A percentile compares a stretch with the other conserved stretches of the same genome.
Conservation (phyloP, 2,888 invertebrate species). For the Troglohyphantes excavatus region DNA sequence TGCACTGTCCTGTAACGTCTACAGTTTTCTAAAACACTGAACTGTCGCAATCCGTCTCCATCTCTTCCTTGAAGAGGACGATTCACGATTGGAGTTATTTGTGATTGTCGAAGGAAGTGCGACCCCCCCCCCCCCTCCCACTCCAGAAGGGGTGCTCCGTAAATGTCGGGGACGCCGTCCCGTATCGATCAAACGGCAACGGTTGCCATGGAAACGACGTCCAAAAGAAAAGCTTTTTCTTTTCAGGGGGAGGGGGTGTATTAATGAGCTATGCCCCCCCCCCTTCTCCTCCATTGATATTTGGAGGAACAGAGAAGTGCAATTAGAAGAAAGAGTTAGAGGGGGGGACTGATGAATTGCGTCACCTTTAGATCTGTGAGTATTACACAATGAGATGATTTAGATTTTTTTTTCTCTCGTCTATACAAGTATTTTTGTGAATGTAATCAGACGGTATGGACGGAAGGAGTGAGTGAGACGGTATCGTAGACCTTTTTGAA, state of each 20-base stretch:
- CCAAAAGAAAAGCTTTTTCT: conserved; percentile 73
- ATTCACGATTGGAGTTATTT: conserved; percentile 66
- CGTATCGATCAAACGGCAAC: conserved; percentile 73
- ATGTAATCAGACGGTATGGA: no score
- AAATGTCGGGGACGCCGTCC: conserved; percentile 74
- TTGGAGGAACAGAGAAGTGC: conserved; percentile 64
- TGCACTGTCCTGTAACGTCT: no score
- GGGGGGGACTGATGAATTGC: conserved; percentile 67
- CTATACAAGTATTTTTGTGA: no score
- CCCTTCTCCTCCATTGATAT: conserved; percentile 61
- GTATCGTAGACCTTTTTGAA: no score
- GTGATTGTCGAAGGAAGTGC: conserved; percentile 35
- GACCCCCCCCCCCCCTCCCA: conserved; percentile 30
- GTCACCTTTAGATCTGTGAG: no score
- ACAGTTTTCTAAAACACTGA: no score
- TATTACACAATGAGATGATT: no score
- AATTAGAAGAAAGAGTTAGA: conserved; percentile 76
- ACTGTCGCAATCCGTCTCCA: background rate
- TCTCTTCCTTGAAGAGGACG: conserved; percentile 30
- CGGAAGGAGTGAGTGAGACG: no score
- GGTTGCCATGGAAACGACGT: conserved; percentile 66
- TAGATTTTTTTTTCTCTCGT: no score
- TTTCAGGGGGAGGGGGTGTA: conserved; percentile 26
- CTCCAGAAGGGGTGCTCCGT: conserved; percentile 43
- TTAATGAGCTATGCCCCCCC: conserved; percentile 66